Conservation (phyloP, 2,797 vertebrate species). For the Pempheris klunzingeri region DNA sequence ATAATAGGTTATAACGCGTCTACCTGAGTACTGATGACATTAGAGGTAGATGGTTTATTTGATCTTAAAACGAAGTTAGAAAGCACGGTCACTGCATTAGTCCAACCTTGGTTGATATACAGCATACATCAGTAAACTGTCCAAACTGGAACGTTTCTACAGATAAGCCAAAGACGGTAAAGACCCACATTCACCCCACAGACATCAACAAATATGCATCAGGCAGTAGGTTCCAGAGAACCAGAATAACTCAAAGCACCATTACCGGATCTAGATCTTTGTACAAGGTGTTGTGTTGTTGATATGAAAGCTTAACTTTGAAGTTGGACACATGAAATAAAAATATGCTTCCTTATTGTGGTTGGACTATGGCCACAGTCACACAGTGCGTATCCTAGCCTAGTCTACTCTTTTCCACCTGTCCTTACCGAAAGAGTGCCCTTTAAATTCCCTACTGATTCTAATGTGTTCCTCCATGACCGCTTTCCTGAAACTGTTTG, state of each 20-base stretch:
- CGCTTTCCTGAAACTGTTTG: not conserved
- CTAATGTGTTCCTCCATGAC: not conserved
- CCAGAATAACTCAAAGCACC: not conserved
- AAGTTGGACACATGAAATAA: not conserved
- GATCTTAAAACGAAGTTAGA: not conserved
- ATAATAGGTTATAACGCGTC: not conserved
- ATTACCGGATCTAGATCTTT: not conserved
- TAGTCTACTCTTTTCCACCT: not conserved
- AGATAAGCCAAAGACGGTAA: not conserved
- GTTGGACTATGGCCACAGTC: not conserved
- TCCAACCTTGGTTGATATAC: not conserved
- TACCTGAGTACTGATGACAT: not conserved
- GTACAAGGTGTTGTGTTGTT: not conserved
- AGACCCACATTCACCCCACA: not conserved
- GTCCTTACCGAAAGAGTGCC: not conserved
- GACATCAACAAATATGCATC: too few relatives aligned
- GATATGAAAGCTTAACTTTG: constrained; percentile 17
- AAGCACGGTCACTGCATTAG: not conserved
- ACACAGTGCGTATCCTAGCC: not conserved
- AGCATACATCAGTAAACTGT: not conserved
- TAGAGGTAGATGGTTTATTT: not conserved
- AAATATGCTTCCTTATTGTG: constrained; percentile 9
- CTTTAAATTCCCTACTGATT: not conserved
- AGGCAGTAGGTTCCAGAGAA: not conserved
- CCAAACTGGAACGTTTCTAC: not conserved